These are phyloP conservation scores for Rhabdophis nuchalis DNA, from an alignment of 2,797 vertebrate species.

Conservation along the genomic window DNA sequence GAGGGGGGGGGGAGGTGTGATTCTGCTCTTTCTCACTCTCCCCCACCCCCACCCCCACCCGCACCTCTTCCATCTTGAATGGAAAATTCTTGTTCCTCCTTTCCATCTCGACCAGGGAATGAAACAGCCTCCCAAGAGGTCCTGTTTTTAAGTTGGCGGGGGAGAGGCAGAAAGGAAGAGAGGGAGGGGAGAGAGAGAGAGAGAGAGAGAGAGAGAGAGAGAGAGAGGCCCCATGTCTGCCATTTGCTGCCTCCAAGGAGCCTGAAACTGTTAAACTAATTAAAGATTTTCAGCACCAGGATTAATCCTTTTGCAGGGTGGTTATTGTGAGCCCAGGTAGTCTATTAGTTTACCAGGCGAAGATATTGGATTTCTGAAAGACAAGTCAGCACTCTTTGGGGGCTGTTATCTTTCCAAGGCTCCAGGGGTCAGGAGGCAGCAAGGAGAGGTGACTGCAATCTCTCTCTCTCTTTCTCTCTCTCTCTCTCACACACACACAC, in stretches of 20 bases:
- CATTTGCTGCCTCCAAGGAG: constrained; percentile 61
- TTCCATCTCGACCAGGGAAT: neutral
- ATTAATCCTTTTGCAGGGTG: constrained; percentile 72
- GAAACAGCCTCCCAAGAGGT: constrained; percentile 12
- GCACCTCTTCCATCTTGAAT: neutral
- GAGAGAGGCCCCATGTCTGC: neutral
- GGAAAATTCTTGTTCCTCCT: neutral
- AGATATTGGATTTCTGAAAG: constrained; percentile 79
- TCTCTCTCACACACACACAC: constrained; percentile 29
- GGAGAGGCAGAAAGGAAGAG: neutral
- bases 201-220: neutral
- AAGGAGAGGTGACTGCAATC: constrained; percentile 73
- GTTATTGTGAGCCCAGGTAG: constrained; percentile 70
- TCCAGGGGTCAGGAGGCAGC: constrained; percentile 73
- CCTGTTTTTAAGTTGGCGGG: neutral
- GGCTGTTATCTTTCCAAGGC: constrained; percentile 75
- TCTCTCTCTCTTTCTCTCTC: neutral
- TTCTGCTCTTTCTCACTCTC: neutral
- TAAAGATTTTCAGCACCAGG: constrained; percentile 73
- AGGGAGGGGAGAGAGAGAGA: accelerated
- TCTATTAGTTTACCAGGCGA: constrained; percentile 72
- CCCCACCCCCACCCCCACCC: no score
- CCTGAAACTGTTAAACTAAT: constrained; percentile 79
- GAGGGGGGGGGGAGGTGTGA: neutral
- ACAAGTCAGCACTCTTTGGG: constrained; percentile 76